Conservation (phyloP, 2,888 invertebrate genomes). For the Agrilus biguttatus region DNA sequence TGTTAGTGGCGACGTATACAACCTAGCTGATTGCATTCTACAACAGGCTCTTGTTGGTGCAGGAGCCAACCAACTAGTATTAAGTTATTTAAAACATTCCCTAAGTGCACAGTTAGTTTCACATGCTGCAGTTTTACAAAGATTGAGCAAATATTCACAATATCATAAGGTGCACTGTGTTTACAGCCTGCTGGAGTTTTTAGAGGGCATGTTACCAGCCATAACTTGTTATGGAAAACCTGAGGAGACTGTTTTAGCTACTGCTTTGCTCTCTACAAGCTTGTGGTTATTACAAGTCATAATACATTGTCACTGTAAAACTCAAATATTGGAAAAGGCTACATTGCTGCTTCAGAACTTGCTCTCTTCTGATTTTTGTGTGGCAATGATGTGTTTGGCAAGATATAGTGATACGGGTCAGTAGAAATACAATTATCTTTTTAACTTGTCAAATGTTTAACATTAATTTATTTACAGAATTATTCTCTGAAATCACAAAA, state of each 20-base stretch:
- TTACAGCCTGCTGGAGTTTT: constrained; percentile 68
- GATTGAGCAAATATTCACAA: constrained; percentile 79
- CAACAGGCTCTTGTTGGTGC: constrained; percentile 90
- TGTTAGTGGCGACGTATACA: constrained; percentile 88
- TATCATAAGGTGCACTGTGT: constrained; percentile 74
- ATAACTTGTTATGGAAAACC: constrained; percentile 64
- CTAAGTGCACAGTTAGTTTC: constrained; percentile 82
- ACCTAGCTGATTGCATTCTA: constrained; percentile 81
- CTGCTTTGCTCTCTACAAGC: constrained; percentile 66
- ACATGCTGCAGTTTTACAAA: constrained; percentile 75
- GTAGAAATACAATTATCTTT: background rate
- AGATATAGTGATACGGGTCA: constrained; percentile 63
- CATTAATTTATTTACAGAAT: constrained; percentile 4
- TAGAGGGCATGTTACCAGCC: constrained; percentile 51
- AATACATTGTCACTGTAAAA: constrained; percentile 30
- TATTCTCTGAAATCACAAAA: constrained; percentile 42
- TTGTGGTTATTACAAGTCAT: constrained; percentile 72
- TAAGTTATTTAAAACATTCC: constrained; percentile 87
- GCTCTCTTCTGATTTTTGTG: constrained; percentile 48
- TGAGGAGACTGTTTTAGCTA: constrained; percentile 75
- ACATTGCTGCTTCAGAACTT: constrained; percentile 51
- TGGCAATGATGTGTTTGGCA: constrained; percentile 71
- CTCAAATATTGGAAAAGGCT: constrained; percentile 49
- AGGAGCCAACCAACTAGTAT: constrained; percentile 78
- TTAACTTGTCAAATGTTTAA: no score